Conservation (phyloP, 2,888 invertebrate species). For the Ectemnius lituratus region DNA sequence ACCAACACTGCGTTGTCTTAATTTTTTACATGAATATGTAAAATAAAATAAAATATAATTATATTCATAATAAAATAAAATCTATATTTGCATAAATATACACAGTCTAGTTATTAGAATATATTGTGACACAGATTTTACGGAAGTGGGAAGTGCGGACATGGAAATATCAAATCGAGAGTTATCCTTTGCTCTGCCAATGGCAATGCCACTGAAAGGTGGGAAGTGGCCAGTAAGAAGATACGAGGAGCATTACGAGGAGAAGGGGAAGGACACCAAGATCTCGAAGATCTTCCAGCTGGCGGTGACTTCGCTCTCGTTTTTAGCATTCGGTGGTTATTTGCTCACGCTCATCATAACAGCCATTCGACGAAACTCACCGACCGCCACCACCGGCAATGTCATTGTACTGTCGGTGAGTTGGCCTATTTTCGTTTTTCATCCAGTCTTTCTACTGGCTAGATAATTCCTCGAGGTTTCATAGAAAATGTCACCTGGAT, state of each 20-base stretch:
- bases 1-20: too few relatives aligned
- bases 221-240: conserved; percentile 64
- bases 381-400: conserved; percentile 63
- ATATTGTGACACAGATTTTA: conserved; percentile 5
- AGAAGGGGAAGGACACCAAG: conserved; percentile 80
- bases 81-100: too few relatives aligned
- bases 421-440: background rate
- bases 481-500: too few relatives aligned
- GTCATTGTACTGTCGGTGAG: conserved; percentile 74
- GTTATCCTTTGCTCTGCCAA: conserved; percentile 48
- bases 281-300: conserved; percentile 88
- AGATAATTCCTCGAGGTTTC: too few relatives aligned
- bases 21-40: too few relatives aligned
- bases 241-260: conserved; percentile 79
- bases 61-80: too few relatives aligned
- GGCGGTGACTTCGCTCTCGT: conserved; percentile 88
- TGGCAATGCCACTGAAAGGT: conserved; percentile 51
- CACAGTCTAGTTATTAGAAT: too few relatives aligned
- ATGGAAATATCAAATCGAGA: conserved; percentile 31
- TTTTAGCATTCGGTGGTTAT: conserved; percentile 92
- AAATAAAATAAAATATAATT: too few relatives aligned
- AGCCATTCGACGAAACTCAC: conserved; percentile 83
- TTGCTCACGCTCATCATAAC: conserved; percentile 87
- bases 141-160: conserved; percentile 6
- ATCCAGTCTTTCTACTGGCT: too few relatives aligned